Evolutionary conservation across 2,797 vertebrate genomes (phyloP).

Genomic region (Peromyscus melanophrys): DNA sequence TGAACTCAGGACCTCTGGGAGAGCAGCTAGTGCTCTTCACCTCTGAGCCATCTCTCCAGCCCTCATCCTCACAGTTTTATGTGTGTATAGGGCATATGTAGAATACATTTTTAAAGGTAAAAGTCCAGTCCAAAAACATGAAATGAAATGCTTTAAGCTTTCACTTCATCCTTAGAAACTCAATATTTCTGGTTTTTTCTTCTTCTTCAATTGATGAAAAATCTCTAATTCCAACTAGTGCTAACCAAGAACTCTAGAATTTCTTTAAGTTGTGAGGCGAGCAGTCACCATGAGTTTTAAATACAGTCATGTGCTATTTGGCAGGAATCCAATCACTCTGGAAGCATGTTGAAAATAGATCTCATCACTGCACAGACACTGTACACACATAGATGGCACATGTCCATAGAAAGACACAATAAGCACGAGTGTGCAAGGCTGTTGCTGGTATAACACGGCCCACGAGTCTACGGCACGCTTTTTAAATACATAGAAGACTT

Average conservation of each 20-base stretch:
- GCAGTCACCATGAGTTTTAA: conserved; percentile 14
- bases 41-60: background rate
- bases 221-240: background rate
- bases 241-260: background rate
- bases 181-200: background rate
- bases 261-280: conserved; percentile 33
- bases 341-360: background rate
- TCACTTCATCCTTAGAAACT: conserved; percentile 65
- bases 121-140: background rate
- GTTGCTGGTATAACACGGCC: too few species aligned
- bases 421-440: background rate
- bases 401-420: background rate
- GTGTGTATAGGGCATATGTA: background rate
- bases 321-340: background rate
- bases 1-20: background rate
- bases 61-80: background rate
- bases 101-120: background rate
- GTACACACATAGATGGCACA: background rate
- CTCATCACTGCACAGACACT: background rate
- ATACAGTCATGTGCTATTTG: background rate
- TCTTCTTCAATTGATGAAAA: conserved; percentile 52
- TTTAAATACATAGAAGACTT: background rate
- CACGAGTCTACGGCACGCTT: background rate
- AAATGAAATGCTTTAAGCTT: conserved; percentile 63
- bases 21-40: background rate